Percentiles rank a stretch among this genome's conserved stretches.
These are phyloP conservation scores for Myotis planiceps DNA, from an alignment of 2,797 vertebrate genomes.

Conservation along the genomic window DNA sequence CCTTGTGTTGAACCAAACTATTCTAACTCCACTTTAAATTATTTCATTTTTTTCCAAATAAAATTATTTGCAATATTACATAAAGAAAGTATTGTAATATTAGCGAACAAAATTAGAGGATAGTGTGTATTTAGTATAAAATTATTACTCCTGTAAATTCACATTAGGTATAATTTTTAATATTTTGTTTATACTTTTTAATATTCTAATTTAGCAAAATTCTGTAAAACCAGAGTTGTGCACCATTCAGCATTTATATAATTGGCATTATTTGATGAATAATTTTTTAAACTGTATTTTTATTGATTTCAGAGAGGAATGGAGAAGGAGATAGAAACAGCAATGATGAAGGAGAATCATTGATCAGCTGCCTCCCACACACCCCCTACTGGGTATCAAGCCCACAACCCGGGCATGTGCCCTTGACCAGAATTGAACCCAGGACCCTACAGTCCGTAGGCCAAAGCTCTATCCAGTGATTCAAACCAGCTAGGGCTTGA, in stretches of 20 bases:
- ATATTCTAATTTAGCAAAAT: neutral
- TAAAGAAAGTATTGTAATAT: constrained; percentile 34
- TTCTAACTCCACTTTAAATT: constrained; percentile 22
- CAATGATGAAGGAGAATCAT: no score
- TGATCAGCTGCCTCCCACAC: no score
- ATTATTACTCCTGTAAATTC: constrained; percentile 20
- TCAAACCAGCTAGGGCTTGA: neutral
- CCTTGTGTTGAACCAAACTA: constrained; percentile 36
- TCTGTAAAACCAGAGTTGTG: neutral
- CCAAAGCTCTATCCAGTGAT: no score
- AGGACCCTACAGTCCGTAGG: no score
- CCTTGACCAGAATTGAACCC: no score
- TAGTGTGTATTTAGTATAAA: constrained; percentile 39
- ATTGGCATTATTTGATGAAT: constrained; percentile 11
- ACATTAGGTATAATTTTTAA: constrained; percentile 7
- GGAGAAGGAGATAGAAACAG: neutral
- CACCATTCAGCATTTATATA: neutral
- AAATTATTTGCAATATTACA: constrained; percentile 5
- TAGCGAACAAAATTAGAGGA: constrained; percentile 31
- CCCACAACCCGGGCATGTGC: no score
- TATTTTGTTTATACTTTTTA: constrained; percentile 24
- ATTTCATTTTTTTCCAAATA: constrained; percentile 39
- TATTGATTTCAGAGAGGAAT: neutral
- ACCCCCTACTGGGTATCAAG: no score
- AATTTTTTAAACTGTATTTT: neutral